Conservation (phyloP, 2,797 vertebrate genomes). For the Gastrophryne carolinensis region DNA sequence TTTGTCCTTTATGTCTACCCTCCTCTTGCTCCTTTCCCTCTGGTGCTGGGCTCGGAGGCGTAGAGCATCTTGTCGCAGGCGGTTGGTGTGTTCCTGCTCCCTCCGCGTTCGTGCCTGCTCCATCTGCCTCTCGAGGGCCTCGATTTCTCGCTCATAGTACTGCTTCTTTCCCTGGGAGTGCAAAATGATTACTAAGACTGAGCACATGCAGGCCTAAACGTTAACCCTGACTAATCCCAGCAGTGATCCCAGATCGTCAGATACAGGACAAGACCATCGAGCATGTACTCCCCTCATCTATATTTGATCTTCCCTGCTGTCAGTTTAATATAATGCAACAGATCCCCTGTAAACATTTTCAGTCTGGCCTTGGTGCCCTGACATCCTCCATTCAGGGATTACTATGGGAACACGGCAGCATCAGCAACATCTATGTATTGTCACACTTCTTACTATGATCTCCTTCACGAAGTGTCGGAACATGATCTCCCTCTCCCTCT, state of each 20-base stretch:
- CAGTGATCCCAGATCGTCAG: neutral
- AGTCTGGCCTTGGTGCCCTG: neutral
- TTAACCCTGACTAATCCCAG: neutral
- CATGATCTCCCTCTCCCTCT: constrained; percentile 72
- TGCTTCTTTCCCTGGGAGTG: constrained; percentile 67
- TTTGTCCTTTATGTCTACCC: constrained; percentile 55
- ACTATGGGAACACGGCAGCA: neutral
- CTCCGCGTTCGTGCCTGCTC: constrained; percentile 60
- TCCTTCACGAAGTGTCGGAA: constrained; percentile 72
- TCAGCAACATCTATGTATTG: constrained; percentile 5
- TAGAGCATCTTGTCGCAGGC: constrained; percentile 65
- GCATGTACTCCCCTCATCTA: neutral
- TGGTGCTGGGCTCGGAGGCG: constrained; percentile 68
- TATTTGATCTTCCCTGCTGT: neutral
- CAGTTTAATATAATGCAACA: neutral
- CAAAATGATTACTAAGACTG: neutral
- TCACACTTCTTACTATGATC: constrained; percentile 63
- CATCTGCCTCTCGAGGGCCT: constrained; percentile 61
- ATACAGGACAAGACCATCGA: neutral
- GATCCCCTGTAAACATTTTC: neutral
- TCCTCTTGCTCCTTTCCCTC: constrained; percentile 58
- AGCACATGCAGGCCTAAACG: neutral
- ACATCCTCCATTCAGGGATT: constrained; percentile 3
- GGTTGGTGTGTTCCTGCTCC: constrained; percentile 62
- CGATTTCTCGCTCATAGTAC: constrained; percentile 69